These are phyloP conservation scores for Crocodylus rhombifer DNA, from an alignment of 2,797 vertebrate species.

Conservation along the genomic window DNA sequence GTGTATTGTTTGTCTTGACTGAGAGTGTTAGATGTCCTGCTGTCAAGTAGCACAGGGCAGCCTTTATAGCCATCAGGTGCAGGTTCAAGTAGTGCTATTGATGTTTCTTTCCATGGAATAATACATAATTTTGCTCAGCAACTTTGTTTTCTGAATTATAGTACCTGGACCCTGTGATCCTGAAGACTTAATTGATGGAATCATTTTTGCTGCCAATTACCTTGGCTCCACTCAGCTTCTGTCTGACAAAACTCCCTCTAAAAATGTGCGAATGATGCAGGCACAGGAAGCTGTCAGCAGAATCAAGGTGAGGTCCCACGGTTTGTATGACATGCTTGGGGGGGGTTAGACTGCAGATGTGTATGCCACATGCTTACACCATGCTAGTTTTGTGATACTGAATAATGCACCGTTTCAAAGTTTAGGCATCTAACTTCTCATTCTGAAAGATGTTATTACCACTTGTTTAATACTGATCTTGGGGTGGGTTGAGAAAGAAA, in stretches of 20 bases:
- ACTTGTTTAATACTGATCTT: not conserved
- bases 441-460: not conserved
- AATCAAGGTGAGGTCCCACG: conserved; percentile 90
- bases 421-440: not conserved
- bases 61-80: not conserved
- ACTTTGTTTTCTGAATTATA: conserved; percentile 73
- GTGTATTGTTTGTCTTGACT: conserved; percentile 10
- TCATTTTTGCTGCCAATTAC: conserved; percentile 98
- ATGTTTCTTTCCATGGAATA: not conserved
- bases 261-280: conserved; percentile 98
- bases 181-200: conserved; percentile 97
- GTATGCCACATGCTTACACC: not conserved
- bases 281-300: conserved; percentile 97
- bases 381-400: not conserved
- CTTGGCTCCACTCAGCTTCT: conserved; percentile 96
- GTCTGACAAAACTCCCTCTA: conserved; percentile 97
- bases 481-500: not conserved
- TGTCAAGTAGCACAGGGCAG: not conserved
- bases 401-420: not conserved
- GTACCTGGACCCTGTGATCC: conserved; percentile 98
- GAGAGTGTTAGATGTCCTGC: not conserved
- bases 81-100: not conserved
- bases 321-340: fast-evolving
- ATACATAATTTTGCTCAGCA: conserved; percentile 24
- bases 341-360: not conserved